Percentiles rank a stretch among this genome's conserved stretches.
Conservation (phyloP, 2,888 invertebrate species). For the Plebejus anna region DNA sequence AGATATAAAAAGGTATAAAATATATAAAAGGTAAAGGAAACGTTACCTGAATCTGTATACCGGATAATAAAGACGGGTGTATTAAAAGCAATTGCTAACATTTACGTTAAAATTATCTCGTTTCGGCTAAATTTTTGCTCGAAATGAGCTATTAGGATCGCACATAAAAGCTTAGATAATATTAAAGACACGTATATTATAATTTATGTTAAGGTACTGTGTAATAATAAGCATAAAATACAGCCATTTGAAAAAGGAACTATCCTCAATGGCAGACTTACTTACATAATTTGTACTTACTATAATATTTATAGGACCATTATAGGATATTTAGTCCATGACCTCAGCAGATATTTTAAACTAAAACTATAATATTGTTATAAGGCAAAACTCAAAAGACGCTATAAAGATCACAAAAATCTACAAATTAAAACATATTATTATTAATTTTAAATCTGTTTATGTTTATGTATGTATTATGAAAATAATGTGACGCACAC, state of each 20-base stretch:
- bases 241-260: no score
- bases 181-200: not conserved
- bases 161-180: not conserved
- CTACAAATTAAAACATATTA: not conserved
- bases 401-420: not conserved
- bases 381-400: not conserved
- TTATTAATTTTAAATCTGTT: no score
- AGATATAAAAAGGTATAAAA: not conserved
- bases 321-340: no score
- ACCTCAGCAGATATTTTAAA: not conserved
- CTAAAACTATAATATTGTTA: not conserved
- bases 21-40: constrained; percentile 32
- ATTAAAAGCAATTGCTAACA: constrained; percentile 19
- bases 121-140: not conserved
- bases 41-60: constrained; percentile 36
- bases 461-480: no score
- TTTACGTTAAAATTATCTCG: constrained; percentile 2
- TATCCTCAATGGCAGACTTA: no score
- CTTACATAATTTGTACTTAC: no score
- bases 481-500: not conserved
- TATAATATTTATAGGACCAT: no score
- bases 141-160: not conserved
- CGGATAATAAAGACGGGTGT: constrained; percentile 33
- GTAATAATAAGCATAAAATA: not conserved
- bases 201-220: not conserved